A percentile compares a stretch with the other conserved stretches of the same genome.
These are phyloP conservation scores for Drosophila nr. fundita DNA, from an alignment of 2,888 invertebrate genomes.

Conservation along the genomic window DNA sequence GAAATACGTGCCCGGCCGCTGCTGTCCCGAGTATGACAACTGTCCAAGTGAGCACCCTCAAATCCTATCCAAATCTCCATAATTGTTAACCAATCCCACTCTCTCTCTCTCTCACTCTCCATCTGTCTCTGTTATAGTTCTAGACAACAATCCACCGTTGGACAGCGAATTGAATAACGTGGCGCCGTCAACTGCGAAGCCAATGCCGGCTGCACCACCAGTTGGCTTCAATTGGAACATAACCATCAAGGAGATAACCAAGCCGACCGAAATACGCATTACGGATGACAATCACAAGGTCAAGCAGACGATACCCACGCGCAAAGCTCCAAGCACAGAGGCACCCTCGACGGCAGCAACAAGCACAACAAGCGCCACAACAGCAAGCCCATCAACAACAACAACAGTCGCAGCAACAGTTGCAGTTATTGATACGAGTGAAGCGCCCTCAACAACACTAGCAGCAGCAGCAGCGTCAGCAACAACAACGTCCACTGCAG, in stretches of 20 bases:
- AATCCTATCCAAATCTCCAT: conserved; percentile 15
- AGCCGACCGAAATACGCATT: conserved; percentile 84
- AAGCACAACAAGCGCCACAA: conserved; percentile 16
- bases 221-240: conserved; percentile 81
- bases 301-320: conserved; percentile 70
- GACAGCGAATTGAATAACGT: conserved; percentile 43
- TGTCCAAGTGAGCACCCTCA: conserved; percentile 87
- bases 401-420: conserved; percentile 29
- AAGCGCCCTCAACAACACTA: conserved; percentile 30
- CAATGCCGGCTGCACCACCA: conserved; percentile 34
- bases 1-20: conserved; percentile 89
- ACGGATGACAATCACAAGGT: conserved; percentile 81
- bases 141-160: conserved; percentile 69
- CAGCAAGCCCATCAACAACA: conserved; percentile 18
- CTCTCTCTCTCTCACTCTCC: too few relatives aligned
- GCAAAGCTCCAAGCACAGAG: conserved; percentile 68
- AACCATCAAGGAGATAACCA: conserved; percentile 85
- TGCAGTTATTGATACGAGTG: conserved; percentile 23
- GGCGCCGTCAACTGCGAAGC: conserved; percentile 47
- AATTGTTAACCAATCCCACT: conserved; percentile 1
- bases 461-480: conserved; percentile 23
- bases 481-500: conserved; percentile 23
- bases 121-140: conserved; percentile 34
- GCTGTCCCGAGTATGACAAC: conserved; percentile 93
- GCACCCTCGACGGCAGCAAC: conserved; percentile 37